These are phyloP conservation scores for Blastobasis lacticolella DNA, from an alignment of 2,888 invertebrate genomes.

Conservation along the genomic window DNA sequence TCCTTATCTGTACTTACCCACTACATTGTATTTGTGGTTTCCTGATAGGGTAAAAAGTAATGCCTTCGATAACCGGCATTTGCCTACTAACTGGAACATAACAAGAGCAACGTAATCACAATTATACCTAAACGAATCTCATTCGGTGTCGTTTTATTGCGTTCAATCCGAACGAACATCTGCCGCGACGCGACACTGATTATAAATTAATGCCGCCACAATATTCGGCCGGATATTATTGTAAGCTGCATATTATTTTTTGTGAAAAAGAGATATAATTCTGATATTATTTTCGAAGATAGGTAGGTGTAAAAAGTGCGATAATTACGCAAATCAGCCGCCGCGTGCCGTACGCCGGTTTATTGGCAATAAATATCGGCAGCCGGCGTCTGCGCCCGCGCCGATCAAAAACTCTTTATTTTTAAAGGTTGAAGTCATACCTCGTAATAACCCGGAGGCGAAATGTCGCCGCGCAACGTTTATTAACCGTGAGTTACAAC, in stretches of 20 bases:
- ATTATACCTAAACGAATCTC: constrained; percentile 8
- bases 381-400: constrained; percentile 20
- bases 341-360: constrained; percentile 37
- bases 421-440: constrained; percentile 45
- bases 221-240: constrained; percentile 59
- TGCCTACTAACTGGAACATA: neutral
- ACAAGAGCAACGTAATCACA: constrained; percentile 6
- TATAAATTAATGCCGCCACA: constrained; percentile 43
- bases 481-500: no score
- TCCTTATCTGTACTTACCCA: no score
- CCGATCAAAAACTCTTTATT: constrained; percentile 38
- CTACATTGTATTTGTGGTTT: constrained; percentile 28
- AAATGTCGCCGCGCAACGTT: no score
- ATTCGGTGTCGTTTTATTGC: constrained; percentile 23
- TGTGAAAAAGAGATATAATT: constrained; percentile 22
- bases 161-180: constrained; percentile 46
- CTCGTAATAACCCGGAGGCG: constrained; percentile 18
- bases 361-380: constrained; percentile 63
- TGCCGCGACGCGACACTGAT: constrained; percentile 43
- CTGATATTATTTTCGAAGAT: constrained; percentile 34
- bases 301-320: constrained; percentile 32
- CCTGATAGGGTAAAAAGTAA: constrained; percentile 49
- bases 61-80: constrained; percentile 32
- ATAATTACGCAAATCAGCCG: constrained; percentile 27
- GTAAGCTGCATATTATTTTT: constrained; percentile 41